Percentiles rank a stretch among this genome's conserved stretches.
These are phyloP conservation scores for Neolamprologus hecqui DNA, from an alignment of 2,113 vertebrate species.

Conservation along the genomic window DNA sequence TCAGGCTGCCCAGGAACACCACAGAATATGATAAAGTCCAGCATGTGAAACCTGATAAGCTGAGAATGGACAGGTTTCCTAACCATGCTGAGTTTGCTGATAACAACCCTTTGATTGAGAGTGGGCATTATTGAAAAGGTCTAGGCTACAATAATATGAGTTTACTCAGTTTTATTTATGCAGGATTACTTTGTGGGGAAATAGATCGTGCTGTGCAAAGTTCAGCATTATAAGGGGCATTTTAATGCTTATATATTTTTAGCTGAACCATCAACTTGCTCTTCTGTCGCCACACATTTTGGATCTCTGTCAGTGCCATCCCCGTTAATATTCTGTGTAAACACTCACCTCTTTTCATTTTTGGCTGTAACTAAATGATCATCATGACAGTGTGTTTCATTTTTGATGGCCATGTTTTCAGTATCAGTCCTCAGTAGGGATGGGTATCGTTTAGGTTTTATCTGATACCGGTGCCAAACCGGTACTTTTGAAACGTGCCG, in stretches of 20 bases:
- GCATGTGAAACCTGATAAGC: background rate
- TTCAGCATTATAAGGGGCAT: background rate
- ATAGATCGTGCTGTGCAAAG: background rate
- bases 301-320: background rate
- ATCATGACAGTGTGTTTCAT: background rate
- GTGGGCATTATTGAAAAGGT: background rate
- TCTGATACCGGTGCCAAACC: no score
- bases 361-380: background rate
- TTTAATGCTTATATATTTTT: background rate
- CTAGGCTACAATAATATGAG: background rate
- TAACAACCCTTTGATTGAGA: background rate
- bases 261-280: background rate
- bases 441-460: no score
- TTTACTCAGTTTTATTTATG: background rate
- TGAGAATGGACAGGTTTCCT: background rate
- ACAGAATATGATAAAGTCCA: background rate
- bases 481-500: no score
- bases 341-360: background rate
- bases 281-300: fast-evolving
- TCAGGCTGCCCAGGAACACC: background rate
- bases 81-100: background rate
- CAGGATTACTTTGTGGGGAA: background rate
- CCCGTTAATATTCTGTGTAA: fast-evolving
- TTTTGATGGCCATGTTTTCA: background rate
- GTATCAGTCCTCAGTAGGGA: background rate